Evolutionary conservation across 2,888 invertebrate species (phyloP), one percentile per base, ranked within the genome.

Genomic region (Philereme vetulata): DNA sequence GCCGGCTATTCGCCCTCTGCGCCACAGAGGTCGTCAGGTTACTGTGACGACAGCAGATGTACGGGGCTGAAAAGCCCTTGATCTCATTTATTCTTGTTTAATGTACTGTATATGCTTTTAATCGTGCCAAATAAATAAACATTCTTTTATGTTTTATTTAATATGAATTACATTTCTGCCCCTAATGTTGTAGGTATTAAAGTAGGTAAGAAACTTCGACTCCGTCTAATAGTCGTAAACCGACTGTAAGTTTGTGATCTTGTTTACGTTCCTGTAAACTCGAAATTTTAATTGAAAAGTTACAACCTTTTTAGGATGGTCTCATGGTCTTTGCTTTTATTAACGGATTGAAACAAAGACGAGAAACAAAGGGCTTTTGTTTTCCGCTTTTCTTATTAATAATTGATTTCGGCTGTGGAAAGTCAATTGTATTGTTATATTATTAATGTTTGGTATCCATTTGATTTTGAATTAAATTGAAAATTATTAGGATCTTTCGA

Each of bases 121-220:
- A 21, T 21, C 21, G 21, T 21, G 21, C 1, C 21, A 21, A 21
- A 21, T 21, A 21, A 21, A 21, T 21, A 21, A 21, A 21, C 21
- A 21, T 2, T 21, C 2, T 21, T 21, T 21, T 21, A 21, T 21
- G 21, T 21, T 21, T 21, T 21, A 21, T 21, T 21, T 21, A 21
- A 11, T n/a, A 35, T 9, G 47, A 55, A 43, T 55, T 51, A 40
- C 50, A 8, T 9, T 52, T 60, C 56, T 56, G 49, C 4, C 52
- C 35, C 49, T 45, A 9, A 69, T 70, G 72, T 56, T 70, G 62
- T 69, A 55, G 63, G 65, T 70, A 71, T 71, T 72, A 67, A 68
- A 68, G 64, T 69, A 58, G 64, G 62, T 67, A 61, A 65, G 64
- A 52, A 64, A 66, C 67, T 72, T 72, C 56, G 62, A 56, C 57